Base-by-base conservation (phyloP, 2,888 invertebrate species). In the Lomographa bimaculata region DNA sequence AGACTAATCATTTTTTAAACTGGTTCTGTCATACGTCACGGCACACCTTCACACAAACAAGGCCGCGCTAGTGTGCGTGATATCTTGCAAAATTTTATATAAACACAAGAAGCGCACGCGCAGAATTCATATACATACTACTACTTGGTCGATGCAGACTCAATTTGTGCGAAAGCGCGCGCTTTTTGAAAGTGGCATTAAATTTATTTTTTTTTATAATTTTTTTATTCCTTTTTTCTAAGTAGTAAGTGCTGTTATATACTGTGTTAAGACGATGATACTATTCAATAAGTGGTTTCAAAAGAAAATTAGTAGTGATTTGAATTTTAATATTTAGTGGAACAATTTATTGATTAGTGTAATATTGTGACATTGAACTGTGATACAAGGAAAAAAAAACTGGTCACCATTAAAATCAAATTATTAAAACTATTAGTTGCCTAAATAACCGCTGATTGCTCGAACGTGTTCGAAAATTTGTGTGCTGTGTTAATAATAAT, bases 21-120 rank as follows among this genome's bases (percentile, higher is more conserved):
- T 24, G 23, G 39, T 40, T 40, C 27, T 5, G 1, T 6, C 10
- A 6, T 24, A 40, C 34, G 40, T 34, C 34, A 41, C n/a, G n/a
- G n/a, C 12, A 20, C 8, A 5, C 28, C 19, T 20, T 7, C 7
- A 40, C 40, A 5, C 33, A 40, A 27, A 34, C 34, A 7, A 14
- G 4, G 6, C 4, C 7, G 10, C 7, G 2, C 4, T 2, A 2
- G 48, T 49, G 48, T 42, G 46, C 39, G 54, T 45, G 41, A 23
- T 35, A 14, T 40, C 43, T 47, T 50, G 50, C 48, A 42, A 54
- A 54, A 54, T 54, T 50, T 50, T 46, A 54, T 54, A 50, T 38
- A 53, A 50, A 32, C 50, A 20, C 12, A 20, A 9, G 28, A 7
- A 20, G 6, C 33, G 34, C n/a, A 29, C 50, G 38, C 42, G 27